Percentiles rank a stretch among this genome's conserved stretches.
Evolutionary conservation across 2,888 invertebrate species (phyloP).

Genomic region (Macroteleia sp.): DNA sequence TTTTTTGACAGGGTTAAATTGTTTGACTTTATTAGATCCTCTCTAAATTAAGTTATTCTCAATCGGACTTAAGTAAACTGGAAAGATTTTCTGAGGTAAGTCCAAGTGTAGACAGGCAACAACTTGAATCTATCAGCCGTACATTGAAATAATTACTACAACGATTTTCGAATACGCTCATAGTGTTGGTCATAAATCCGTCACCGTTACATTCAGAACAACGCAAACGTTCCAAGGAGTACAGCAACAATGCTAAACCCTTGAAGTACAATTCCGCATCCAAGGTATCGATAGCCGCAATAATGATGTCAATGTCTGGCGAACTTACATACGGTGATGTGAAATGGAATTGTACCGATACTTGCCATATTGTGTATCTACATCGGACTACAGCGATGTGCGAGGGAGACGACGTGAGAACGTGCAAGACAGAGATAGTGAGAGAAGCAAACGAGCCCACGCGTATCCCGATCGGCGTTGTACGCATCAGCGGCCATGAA

Average conservation of each 20-base stretch:
- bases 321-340: too few relatives aligned
- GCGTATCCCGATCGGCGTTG: constrained; percentile 60
- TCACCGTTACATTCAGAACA: background rate
- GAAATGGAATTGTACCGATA: too few relatives aligned
- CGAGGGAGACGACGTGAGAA: constrained; percentile 39
- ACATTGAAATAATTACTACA: too few relatives aligned
- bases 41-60: too few relatives aligned
- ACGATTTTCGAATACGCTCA: too few relatives aligned
- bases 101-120: too few relatives aligned
- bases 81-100: too few relatives aligned
- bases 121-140: too few relatives aligned
- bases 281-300: constrained; percentile 37
- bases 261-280: constrained; percentile 25
- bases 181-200: constrained; percentile 7
- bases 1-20: too few relatives aligned
- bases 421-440: constrained; percentile 12
- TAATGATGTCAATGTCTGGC: constrained; percentile 59
- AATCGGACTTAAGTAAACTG: too few relatives aligned
- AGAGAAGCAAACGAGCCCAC: constrained; percentile 55
- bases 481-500: constrained; percentile 64
- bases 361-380: constrained; percentile 55
- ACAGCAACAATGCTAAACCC: constrained; percentile 25
- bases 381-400: constrained; percentile 38
- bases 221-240: constrained; percentile 5
- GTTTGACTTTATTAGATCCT: too few relatives aligned